phyloP scores from a whole-genome alignment of 2,888 invertebrate species.

The Elysia crispata region DNA sequence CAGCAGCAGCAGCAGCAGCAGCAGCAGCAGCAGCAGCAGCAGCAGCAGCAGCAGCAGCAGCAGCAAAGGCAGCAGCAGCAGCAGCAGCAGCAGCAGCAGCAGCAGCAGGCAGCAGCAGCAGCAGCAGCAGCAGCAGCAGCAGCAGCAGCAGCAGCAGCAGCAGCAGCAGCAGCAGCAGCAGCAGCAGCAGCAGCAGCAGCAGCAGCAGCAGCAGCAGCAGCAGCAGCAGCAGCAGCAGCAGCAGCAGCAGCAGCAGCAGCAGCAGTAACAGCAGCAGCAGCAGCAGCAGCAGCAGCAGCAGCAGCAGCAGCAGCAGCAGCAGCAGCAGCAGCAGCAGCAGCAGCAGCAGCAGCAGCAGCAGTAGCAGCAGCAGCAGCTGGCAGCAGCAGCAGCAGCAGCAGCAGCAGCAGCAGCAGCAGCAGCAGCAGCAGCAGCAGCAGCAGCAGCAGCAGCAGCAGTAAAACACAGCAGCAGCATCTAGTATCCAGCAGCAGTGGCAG shows the following conservation, averaged over 20 bases:
- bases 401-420: slow-evolving; percentile 9
- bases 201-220: slow-evolving; percentile 17
- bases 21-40: background rate
- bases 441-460: background rate
- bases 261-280: background rate
- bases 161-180: slow-evolving; percentile 16
- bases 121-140: slow-evolving; percentile 28
- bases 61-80: slow-evolving; percentile 26
- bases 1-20: slow-evolving; percentile 1
- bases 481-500: background rate
- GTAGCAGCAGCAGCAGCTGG: background rate
- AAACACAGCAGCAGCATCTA: background rate
- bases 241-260: slow-evolving; percentile 9
- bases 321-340: slow-evolving; percentile 12
- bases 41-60: slow-evolving; percentile 6
- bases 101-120: too few species aligned
- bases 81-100: slow-evolving; percentile 27
- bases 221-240: slow-evolving; percentile 9
- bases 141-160: slow-evolving; percentile 23
- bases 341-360: slow-evolving; percentile 7
- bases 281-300: slow-evolving; percentile 11
- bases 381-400: background rate
- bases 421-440: slow-evolving; percentile 9
- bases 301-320: slow-evolving; percentile 12
- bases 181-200: slow-evolving; percentile 14